Evolutionary conservation across 2,113 vertebrate genomes (phyloP).

Genomic region (Brachionichthys hirsutus): DNA sequence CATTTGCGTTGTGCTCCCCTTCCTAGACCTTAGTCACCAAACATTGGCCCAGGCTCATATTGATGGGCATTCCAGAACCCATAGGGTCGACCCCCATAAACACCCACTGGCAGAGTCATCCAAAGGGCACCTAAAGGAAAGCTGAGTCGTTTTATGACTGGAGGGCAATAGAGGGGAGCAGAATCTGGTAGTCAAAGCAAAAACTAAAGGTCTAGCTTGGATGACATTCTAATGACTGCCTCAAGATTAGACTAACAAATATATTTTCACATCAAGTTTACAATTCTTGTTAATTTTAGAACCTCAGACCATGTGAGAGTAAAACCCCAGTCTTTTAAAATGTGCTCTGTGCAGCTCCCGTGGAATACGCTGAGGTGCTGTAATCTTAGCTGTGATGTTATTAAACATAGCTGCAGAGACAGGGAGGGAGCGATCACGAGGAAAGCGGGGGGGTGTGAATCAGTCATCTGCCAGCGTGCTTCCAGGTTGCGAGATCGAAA

Average conservation of each 20-base stretch:
- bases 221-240: conserved; percentile 13
- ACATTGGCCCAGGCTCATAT: conserved; percentile 22
- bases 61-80: conserved; percentile 53
- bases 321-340: conserved; percentile 16
- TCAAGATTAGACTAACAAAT: not conserved
- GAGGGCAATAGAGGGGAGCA: conserved; percentile 19
- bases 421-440: conserved; percentile 53
- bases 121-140: conserved; percentile 49
- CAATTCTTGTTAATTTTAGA: not conserved
- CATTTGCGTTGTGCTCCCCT: not conserved
- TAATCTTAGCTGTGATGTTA: conserved; percentile 68
- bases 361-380: conserved; percentile 69
- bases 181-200: conserved; percentile 18
- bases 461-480: conserved; percentile 40
- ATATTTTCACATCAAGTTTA: conserved; percentile 7
- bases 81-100: conserved; percentile 11
- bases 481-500: conserved; percentile 15
- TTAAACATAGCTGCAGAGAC: conserved; percentile 44
- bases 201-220: conserved; percentile 17
- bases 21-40: conserved; percentile 15
- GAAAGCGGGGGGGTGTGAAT: conserved; percentile 68
- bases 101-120: conserved; percentile 49
- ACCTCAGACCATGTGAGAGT: not conserved
- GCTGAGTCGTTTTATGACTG: conserved; percentile 45
- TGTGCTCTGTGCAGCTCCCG: conserved; percentile 38